Evolutionary conservation across 2,113 vertebrate genomes (phyloP).

Genomic region (Holacanthus passer): DNA sequence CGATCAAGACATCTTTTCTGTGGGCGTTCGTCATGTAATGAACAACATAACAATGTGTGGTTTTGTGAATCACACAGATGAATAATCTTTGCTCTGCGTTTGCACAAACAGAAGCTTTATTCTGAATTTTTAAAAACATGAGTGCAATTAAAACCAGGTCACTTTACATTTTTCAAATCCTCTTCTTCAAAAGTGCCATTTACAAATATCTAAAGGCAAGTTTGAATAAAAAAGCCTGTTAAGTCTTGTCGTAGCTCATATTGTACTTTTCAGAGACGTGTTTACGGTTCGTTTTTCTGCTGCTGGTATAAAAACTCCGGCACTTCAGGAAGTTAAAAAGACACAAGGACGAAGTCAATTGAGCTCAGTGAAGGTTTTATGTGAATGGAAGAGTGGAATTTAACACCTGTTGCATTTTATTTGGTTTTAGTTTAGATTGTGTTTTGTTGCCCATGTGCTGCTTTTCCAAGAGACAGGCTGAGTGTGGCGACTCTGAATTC

Average conservation of each 20-base stretch:
- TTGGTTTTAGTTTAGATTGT: neutral
- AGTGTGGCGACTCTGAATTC: neutral
- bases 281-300: neutral
- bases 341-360: no score
- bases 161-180: neutral
- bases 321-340: no score
- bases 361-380: neutral
- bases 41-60: neutral
- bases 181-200: neutral
- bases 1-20: slow-evolving; percentile 36
- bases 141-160: no score
- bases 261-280: neutral
- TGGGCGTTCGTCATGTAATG: slow-evolving; percentile 6
- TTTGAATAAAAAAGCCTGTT: neutral
- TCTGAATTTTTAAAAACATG: no score
- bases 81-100: neutral
- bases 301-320: neutral
- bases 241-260: neutral
- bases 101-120: neutral
- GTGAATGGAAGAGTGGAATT: neutral
- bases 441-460: neutral
- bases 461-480: neutral
- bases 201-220: neutral
- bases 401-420: neutral
- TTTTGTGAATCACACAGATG: slow-evolving; percentile 11